These are phyloP conservation scores for Cettia cetti DNA, from an alignment of 2,113 vertebrate genomes.

Conservation along the genomic window DNA sequence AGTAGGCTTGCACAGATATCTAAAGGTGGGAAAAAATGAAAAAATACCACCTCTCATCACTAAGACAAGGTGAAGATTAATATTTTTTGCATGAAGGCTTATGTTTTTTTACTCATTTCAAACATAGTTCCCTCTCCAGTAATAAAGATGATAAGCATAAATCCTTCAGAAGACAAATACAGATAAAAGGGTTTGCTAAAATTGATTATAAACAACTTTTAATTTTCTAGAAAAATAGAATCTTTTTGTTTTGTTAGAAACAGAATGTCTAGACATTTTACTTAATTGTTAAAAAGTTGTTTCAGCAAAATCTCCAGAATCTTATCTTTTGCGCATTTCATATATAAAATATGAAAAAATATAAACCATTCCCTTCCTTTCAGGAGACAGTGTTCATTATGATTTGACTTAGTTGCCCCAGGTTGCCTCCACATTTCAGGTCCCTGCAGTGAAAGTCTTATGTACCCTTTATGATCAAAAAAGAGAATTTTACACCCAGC, in stretches of 20 bases:
- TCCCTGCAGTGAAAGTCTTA: not conserved
- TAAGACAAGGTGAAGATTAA: slow-evolving; percentile 8
- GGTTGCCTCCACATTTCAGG: not conserved
- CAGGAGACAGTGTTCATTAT: not conserved
- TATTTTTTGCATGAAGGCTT: not conserved
- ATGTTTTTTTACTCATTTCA: not conserved
- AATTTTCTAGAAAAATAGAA: not conserved
- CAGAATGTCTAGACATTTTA: not conserved
- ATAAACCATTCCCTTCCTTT: not conserved
- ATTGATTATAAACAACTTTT: not conserved
- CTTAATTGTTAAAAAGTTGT: not conserved
- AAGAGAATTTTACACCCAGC: not conserved
- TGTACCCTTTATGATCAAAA: not conserved
- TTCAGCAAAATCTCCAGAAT: not conserved
- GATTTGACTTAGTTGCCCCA: not conserved
- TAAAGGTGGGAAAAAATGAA: slow-evolving; percentile 15
- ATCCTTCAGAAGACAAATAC: not conserved
- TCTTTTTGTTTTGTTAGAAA: not conserved
- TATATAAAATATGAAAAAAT: not conserved
- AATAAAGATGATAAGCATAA: not conserved
- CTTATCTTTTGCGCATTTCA: not conserved
- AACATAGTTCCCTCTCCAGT: not conserved
- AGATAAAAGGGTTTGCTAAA: not conserved
- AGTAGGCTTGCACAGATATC: not conserved
- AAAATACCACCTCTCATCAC: not conserved